Percentiles rank a stretch among this genome's conserved stretches.
Conservation (phyloP, 1,140 invertebrate species). For the Halesus radiatus region DNA sequence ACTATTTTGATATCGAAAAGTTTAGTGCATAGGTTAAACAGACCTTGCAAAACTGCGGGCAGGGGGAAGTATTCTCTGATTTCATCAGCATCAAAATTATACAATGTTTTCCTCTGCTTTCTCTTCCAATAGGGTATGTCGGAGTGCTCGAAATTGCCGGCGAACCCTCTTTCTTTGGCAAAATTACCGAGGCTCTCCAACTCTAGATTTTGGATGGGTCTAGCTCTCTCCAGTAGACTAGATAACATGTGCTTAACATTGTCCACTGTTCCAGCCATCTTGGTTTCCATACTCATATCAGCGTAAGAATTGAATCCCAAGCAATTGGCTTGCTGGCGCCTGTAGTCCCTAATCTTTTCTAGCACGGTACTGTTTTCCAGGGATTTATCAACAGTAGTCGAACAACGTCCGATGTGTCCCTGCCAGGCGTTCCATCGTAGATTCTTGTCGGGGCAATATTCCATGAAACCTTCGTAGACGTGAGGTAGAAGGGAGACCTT, state of each 20-base stretch:
- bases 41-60: slow-evolving; percentile 79
- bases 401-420: slow-evolving; percentile 80
- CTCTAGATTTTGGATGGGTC: slow-evolving; percentile 83
- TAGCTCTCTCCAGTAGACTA: slow-evolving; percentile 76
- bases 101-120: slow-evolving; percentile 77
- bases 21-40: slow-evolving; percentile 82
- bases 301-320: slow-evolving; percentile 86
- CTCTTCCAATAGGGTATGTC: slow-evolving; percentile 91
- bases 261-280: slow-evolving; percentile 90
- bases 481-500: slow-evolving; percentile 80
- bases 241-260: slow-evolving; percentile 83
- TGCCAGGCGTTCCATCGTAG: slow-evolving; percentile 88
- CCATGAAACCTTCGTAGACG: slow-evolving; percentile 81
- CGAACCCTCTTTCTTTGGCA: slow-evolving; percentile 81
- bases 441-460: slow-evolving; percentile 85
- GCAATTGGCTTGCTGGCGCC: slow-evolving; percentile 79
- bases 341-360: slow-evolving; percentile 81
- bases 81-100: slow-evolving; percentile 78
- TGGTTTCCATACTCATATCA: slow-evolving; percentile 93
- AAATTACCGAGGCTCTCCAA: slow-evolving; percentile 81
- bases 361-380: slow-evolving; percentile 81
- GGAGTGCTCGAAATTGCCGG: slow-evolving; percentile 80
- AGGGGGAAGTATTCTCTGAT: slow-evolving; percentile 89
- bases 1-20: slow-evolving; percentile 89
- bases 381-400: slow-evolving; percentile 74